Percentiles rank a stretch among this genome's conserved stretches.
Conservation (phyloP, 2,113 vertebrate species). For the Bubo scandiacus region DNA sequence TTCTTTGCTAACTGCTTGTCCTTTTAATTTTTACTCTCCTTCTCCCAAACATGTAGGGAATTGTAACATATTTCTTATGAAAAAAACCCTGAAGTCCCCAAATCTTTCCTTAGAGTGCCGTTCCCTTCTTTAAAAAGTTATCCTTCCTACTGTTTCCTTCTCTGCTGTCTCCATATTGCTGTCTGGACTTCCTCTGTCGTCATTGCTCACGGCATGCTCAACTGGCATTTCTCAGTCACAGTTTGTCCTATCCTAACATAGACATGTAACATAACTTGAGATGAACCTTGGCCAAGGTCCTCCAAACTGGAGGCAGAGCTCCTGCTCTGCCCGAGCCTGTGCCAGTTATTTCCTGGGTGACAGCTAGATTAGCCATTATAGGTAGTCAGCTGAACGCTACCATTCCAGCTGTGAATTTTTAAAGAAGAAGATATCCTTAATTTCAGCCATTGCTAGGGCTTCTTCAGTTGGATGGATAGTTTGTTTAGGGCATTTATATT, state of each 20-base stretch:
- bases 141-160: background rate
- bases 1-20: background rate
- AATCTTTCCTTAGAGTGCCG: background rate
- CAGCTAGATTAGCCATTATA: background rate
- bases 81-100: background rate
- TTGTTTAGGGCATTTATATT: background rate
- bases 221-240: background rate
- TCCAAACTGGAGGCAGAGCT: background rate
- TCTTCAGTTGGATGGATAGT: background rate
- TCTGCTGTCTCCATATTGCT: background rate
- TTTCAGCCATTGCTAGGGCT: background rate
- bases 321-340: background rate
- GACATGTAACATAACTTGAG: fast-evolving
- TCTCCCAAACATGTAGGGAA: background rate
- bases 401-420: background rate
- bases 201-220: background rate
- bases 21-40: background rate
- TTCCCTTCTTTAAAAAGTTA: background rate
- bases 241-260: background rate
- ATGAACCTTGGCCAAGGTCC: background rate
- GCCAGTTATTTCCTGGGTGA: background rate
- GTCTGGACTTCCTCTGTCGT: background rate
- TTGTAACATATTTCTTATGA: background rate
- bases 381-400: background rate
- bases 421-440: background rate